Base-by-base conservation (phyloP, 2,888 invertebrate species). In the Pollenia labialis region DNA sequence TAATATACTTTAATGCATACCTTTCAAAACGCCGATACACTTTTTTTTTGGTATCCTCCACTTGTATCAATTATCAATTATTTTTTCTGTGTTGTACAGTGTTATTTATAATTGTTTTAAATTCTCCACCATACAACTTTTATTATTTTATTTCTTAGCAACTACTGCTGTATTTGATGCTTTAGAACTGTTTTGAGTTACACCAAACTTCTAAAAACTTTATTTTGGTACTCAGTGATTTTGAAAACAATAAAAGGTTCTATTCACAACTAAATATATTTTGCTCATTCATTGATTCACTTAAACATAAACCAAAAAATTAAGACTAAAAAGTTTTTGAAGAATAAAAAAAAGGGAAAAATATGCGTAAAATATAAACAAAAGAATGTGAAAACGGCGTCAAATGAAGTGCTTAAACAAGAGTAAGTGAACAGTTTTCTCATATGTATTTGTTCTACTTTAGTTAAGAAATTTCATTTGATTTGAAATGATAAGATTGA, bases 381-480 rank as follows among this genome's bases (percentile, higher is more conserved):
- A 44, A 9, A 44, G 52, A 52, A 69, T 52, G 32, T 40, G 11
- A 54, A 16, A 81, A 18, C 14, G 10, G 16, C 18, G 40, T 44
- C 6, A 54, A 71, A 54, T 16, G 4, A 42, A 18, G 60, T 62
- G 42, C 42, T 60, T 69, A 64, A 68, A 50, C 11, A 58, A 50
- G 54, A 62, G 32, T 64, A 74, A 81, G 56, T 64, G 62, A 72
- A 71, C 64, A 80, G 11, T 56, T 81, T 52, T 54, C n/a, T 23
- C 23, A 2, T 23, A 23, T 23, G 1, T 23, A 2, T 23, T 1
- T 23, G 3, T 3, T 23, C 74, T 69, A 74, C 87, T 84, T 87
- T 74, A 84, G 84, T 87, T 84, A 87, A 79, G 81, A 87, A 81
- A 81, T 81, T 84, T 81, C 56, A 74, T 72, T 71, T 56, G 58